These are phyloP conservation scores for Agrotis clavis DNA, from an alignment of 2,888 invertebrate genomes.

Conservation along the genomic window DNA sequence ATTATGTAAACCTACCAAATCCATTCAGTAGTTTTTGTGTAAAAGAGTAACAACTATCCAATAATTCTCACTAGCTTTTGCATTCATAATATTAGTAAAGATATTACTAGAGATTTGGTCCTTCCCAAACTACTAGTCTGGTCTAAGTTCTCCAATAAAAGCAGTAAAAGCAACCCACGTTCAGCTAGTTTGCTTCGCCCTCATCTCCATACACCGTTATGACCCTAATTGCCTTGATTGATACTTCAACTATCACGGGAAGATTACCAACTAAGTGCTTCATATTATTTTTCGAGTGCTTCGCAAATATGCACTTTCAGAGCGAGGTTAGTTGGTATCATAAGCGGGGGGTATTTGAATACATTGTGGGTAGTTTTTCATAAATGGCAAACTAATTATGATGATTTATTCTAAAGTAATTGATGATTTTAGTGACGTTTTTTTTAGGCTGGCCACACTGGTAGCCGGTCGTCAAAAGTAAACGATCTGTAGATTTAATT, in stretches of 20 bases:
- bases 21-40: no score
- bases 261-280: constrained; percentile 51
- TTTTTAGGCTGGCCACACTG: no score
- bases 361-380: background rate
- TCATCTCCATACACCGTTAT: constrained; percentile 36
- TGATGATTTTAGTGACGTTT: background rate
- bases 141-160: constrained; percentile 23
- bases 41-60: no score
- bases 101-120: background rate
- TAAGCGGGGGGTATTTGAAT: background rate
- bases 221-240: constrained; percentile 56
- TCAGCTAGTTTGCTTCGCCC: constrained; percentile 20
- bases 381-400: background rate
- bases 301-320: constrained; percentile 35
- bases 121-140: background rate
- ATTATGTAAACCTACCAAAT: no score
- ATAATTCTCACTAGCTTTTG: no score
- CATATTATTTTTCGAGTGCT: constrained; percentile 41
- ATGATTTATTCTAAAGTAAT: background rate
- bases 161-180: constrained; percentile 1
- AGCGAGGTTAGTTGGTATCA: background rate
- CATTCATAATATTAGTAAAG: no score
- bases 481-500: no score
- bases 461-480: no score
- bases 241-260: constrained; percentile 50